These are phyloP conservation scores for Scaeva pyrastri DNA, from an alignment of 2,888 invertebrate species.

Conservation along the genomic window DNA sequence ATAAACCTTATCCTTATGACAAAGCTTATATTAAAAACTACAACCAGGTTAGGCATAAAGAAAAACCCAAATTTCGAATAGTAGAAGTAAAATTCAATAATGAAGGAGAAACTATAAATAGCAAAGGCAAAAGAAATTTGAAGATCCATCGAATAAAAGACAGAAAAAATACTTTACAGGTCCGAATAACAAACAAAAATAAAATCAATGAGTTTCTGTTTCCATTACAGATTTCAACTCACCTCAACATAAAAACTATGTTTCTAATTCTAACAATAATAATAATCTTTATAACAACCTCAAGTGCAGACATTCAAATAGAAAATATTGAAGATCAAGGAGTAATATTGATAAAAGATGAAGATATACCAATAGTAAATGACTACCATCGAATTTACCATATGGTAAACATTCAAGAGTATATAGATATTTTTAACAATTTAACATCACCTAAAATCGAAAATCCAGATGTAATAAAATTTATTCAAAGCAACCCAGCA, in stretches of 20 bases:
- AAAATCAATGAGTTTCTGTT: background rate
- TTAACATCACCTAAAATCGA: background rate
- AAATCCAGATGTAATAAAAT: background rate
- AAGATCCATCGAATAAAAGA: conserved; percentile 2
- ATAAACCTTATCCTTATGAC: no score
- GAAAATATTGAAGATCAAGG: conserved; percentile 13
- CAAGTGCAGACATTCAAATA: conserved; percentile 1
- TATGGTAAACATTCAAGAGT: background rate
- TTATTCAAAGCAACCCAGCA: no score
- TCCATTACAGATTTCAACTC: conserved; percentile 16
- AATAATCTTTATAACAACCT: background rate
- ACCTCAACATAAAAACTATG: conserved; percentile 4
- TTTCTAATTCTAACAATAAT: background rate
- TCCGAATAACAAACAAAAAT: background rate
- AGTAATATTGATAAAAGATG: conserved; percentile 15
- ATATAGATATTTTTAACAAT: conserved; percentile 2
- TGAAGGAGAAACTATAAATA: no score
- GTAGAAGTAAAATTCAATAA: no score
- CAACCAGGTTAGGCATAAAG: no score
- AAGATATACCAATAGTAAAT: conserved; percentile 16
- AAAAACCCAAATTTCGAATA: no score
- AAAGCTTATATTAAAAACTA: no score
- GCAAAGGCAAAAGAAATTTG: background rate
- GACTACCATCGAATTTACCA: conserved; percentile 14
- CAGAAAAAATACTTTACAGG: conserved; percentile 1